phyloP scores from a whole-genome alignment of 2,797 vertebrate species.

The Danio aesculapii region DNA sequence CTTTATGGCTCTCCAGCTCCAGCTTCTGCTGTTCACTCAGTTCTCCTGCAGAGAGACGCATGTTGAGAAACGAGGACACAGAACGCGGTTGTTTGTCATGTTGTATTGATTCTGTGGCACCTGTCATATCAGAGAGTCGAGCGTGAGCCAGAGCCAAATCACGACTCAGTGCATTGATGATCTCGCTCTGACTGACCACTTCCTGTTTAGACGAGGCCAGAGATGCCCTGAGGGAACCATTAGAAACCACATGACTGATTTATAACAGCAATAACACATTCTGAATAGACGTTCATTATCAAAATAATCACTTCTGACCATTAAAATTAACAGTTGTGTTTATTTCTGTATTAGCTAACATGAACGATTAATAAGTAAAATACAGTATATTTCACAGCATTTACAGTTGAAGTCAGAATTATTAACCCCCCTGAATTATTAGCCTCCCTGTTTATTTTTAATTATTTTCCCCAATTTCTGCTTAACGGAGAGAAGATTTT shows the following conservation, averaged over 20 bases:
- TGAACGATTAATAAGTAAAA: too few relatives aligned
- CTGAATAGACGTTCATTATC: neutral
- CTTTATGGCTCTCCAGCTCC: conserved; percentile 75
- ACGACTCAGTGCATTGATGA: conserved; percentile 70
- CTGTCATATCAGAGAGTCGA: conserved; percentile 80
- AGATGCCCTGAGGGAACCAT: conserved; percentile 66
- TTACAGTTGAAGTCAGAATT: too few relatives aligned
- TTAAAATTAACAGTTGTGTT: too few relatives aligned
- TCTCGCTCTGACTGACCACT: conserved; percentile 72
- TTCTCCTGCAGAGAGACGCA: conserved; percentile 71
- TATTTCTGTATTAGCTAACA: too few relatives aligned
- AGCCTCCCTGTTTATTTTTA: too few relatives aligned
- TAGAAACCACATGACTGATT: neutral
- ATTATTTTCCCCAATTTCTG: too few relatives aligned
- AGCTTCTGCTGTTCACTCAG: conserved; percentile 80
- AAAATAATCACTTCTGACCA: neutral
- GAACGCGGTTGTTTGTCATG: neutral
- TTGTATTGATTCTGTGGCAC: conserved; percentile 60
- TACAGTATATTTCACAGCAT: too few relatives aligned
- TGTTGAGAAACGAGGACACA: conserved; percentile 9
- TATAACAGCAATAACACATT: neutral
- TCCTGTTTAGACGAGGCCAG: conserved; percentile 64
- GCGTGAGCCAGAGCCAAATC: conserved; percentile 73
- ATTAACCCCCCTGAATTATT: too few relatives aligned
- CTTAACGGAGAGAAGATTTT: too few relatives aligned